A percentile compares a stretch with the other conserved stretches of the same genome.
Conservation (phyloP, 1,140 invertebrate species). For the Galleria mellonella region DNA sequence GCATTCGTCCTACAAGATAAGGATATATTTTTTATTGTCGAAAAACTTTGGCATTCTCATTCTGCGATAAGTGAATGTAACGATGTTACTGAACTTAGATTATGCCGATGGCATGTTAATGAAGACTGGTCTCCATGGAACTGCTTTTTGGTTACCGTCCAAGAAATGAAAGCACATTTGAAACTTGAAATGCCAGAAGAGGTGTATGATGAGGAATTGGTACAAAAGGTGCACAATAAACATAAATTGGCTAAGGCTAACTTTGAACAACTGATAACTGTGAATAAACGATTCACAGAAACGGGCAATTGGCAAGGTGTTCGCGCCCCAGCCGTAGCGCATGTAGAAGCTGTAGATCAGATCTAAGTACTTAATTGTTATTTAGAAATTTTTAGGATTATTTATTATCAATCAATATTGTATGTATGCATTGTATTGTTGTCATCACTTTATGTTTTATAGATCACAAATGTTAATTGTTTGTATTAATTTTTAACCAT, state of each 20-base stretch:
- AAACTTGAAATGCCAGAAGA: constrained; percentile 66
- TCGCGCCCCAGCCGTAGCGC: constrained; percentile 39
- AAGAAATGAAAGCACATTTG: constrained; percentile 78
- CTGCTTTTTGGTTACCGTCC: constrained; percentile 78
- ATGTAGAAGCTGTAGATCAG: constrained; percentile 37
- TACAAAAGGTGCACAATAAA: constrained; percentile 57
- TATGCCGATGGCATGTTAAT: constrained; percentile 76
- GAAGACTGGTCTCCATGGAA: constrained; percentile 84
- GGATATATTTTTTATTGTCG: constrained; percentile 79
- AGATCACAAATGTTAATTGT: no score
- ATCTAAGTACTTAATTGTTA: no score
- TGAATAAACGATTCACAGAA: constrained; percentile 56
- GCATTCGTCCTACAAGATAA: constrained; percentile 77
- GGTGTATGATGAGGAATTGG: constrained; percentile 74
- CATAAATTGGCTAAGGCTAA: constrained; percentile 63
- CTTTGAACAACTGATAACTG: constrained; percentile 55
- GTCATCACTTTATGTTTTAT: background rate
- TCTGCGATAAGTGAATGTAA: constrained; percentile 78
- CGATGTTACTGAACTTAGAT: constrained; percentile 75
- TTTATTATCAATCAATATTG: no score
- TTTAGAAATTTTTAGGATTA: no score
- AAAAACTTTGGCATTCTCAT: constrained; percentile 80
- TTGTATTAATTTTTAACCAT: no score
- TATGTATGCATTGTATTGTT: background rate
- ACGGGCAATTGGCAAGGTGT: constrained; percentile 50